phyloP scores from a whole-genome alignment of 2,888 invertebrate species.

The Ctena decussata region DNA sequence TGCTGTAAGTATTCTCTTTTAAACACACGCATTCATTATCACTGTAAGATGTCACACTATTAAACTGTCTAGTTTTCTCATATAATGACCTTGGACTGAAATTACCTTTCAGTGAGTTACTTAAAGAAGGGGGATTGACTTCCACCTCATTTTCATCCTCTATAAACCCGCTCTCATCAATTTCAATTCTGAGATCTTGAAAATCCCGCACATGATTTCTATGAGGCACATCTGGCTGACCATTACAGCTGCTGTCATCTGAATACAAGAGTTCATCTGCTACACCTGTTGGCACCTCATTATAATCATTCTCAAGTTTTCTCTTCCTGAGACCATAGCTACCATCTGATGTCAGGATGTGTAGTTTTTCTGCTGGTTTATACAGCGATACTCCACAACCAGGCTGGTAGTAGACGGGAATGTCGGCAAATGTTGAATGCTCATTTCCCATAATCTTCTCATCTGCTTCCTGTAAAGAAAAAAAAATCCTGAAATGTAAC shows the following conservation, averaged over 20 bases:
- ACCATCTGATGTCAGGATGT: neutral
- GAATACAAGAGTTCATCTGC: slow-evolving; percentile 9
- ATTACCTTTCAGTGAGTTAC: slow-evolving; percentile 79
- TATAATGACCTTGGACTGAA: slow-evolving; percentile 78
- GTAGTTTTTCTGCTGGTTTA: slow-evolving; percentile 30
- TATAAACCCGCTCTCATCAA: slow-evolving; percentile 59
- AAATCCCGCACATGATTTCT: slow-evolving; percentile 20
- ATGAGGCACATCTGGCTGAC: neutral
- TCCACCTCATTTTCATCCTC: slow-evolving; percentile 44
- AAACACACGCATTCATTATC: neutral
- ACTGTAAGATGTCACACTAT: neutral
- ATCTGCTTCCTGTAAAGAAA: slow-evolving; percentile 38
- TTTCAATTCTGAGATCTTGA: slow-evolving; percentile 47
- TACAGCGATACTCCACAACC: slow-evolving; percentile 58
- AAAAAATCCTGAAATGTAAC: too few relatives aligned
- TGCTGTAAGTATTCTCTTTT: neutral
- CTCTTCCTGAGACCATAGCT: slow-evolving; percentile 38
- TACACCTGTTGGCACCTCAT: slow-evolving; percentile 11
- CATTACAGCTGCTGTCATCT: neutral
- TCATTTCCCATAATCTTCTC: slow-evolving; percentile 60
- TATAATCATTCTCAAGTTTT: slow-evolving; percentile 30
- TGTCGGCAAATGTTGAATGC: slow-evolving; percentile 57
- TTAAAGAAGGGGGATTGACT: slow-evolving; percentile 34
- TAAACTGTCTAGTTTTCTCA: slow-evolving; percentile 69
- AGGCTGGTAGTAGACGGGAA: slow-evolving; percentile 61